Evolutionary conservation across 53 echinoderm and acorn worm genomes (phyloP).

Genomic region (Pentamera pediparva): DNA sequence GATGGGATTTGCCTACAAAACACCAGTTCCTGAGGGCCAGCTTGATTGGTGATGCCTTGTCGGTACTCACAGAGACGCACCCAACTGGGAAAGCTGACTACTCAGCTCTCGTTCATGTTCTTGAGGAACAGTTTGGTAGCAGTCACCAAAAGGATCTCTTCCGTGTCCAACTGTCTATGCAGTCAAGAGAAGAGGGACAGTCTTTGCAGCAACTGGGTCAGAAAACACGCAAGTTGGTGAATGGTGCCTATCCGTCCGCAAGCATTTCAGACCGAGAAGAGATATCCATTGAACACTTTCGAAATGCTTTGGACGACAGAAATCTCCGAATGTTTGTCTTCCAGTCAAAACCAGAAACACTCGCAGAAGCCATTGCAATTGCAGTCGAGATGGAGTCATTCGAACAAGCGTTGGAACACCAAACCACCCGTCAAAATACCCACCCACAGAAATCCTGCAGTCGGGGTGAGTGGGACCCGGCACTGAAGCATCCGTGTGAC

Average conservation of each 20-base stretch:
- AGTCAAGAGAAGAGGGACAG: not conserved
- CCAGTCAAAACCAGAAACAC: not conserved
- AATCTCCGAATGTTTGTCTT: not conserved
- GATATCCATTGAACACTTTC: not conserved
- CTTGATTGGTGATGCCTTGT: too few species aligned
- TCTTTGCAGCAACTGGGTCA: not conserved
- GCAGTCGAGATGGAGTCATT: not conserved
- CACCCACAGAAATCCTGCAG: too few species aligned
- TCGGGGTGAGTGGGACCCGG: too few species aligned
- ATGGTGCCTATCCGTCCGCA: not conserved
- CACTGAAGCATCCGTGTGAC: too few species aligned
- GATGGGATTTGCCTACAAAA: too few species aligned
- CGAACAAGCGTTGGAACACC: not conserved
- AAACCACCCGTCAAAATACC: not conserved
- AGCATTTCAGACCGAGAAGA: not conserved
- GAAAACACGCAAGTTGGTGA: not conserved
- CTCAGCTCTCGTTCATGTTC: not conserved
- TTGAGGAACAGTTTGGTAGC: not conserved
- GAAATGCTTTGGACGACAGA: not conserved
- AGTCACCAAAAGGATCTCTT: not conserved
- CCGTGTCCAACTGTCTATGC: not conserved
- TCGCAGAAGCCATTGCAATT: not conserved
- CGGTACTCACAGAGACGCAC: too few species aligned
- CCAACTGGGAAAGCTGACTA: too few species aligned
- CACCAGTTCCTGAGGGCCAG: too few species aligned